These are phyloP conservation scores for Elephas maximus DNA, from an alignment of 2,113 vertebrate species.

Conservation along the genomic window DNA sequence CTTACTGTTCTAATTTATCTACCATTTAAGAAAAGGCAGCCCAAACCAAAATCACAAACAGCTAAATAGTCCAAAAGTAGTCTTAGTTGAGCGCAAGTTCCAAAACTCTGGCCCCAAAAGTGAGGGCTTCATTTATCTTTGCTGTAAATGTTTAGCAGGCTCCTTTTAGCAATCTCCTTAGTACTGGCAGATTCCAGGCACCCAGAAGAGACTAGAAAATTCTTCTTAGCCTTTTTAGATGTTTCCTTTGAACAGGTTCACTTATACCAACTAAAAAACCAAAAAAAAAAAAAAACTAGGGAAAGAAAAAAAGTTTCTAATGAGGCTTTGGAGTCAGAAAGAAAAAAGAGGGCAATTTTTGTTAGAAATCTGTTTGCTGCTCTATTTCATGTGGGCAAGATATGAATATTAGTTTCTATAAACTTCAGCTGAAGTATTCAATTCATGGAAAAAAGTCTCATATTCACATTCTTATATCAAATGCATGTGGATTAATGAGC, in stretches of 20 bases:
- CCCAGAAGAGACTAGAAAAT: slow-evolving; percentile 63
- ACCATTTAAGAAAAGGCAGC: slow-evolving; percentile 87
- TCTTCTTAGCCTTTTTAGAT: slow-evolving; percentile 60
- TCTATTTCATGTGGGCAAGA: neutral
- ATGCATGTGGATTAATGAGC: neutral
- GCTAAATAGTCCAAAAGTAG: slow-evolving; percentile 66
- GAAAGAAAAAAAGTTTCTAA: slow-evolving; percentile 50
- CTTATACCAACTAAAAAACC: slow-evolving; percentile 1
- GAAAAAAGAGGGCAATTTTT: neutral
- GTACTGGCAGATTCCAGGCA: slow-evolving; percentile 32
- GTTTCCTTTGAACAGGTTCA: slow-evolving; percentile 64
- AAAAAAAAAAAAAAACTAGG: neutral
- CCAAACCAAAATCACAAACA: slow-evolving; percentile 76
- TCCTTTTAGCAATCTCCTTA: slow-evolving; percentile 61
- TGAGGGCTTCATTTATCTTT: slow-evolving; percentile 39
- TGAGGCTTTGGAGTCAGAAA: slow-evolving; percentile 70
- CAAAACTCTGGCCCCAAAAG: slow-evolving; percentile 82
- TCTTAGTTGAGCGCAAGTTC: slow-evolving; percentile 85
- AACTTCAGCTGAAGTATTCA: neutral
- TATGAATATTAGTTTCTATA: neutral
- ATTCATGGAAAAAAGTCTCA: slow-evolving; percentile 5
- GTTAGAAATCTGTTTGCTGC: neutral
- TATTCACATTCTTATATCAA: neutral
- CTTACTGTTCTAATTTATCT: slow-evolving; percentile 87
- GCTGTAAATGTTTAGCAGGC: slow-evolving; percentile 56